phyloP scores from a whole-genome alignment of 2,888 invertebrate genomes.

The Macrophya annulata region DNA sequence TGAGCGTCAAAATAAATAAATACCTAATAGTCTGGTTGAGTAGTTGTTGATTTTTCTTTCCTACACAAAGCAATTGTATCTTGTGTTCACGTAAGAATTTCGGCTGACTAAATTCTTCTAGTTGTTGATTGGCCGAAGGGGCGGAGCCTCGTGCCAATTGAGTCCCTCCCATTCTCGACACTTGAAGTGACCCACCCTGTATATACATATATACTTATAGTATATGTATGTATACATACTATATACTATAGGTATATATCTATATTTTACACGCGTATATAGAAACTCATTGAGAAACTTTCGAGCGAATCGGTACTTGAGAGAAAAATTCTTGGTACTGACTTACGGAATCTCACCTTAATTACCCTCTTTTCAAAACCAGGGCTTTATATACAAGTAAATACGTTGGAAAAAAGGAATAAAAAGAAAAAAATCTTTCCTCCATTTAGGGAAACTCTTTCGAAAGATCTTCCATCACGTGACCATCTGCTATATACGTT shows the following conservation, averaged over 20 bases:
- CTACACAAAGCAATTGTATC: too few relatives aligned
- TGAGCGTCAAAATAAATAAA: too few relatives aligned
- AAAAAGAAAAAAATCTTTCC: not conserved
- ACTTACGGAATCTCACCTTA: conserved; percentile 26
- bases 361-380: conserved; percentile 28
- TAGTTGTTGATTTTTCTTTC: too few relatives aligned
- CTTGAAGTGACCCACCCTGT: too few relatives aligned
- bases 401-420: not conserved
- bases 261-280: not conserved
- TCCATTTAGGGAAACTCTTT: conserved; percentile 12
- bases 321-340: conserved; percentile 33
- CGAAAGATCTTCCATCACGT: not conserved
- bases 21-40: too few relatives aligned
- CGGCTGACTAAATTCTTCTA: too few relatives aligned
- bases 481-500: not conserved
- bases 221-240: not conserved
- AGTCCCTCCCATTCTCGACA: too few relatives aligned
- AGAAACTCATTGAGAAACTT: conserved; percentile 48
- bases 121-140: too few relatives aligned
- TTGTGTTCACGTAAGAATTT: too few relatives aligned
- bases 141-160: too few relatives aligned
- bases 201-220: not conserved
- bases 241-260: too few relatives aligned
- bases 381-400: not conserved
- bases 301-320: not conserved